phyloP scores from a whole-genome alignment of 2,888 invertebrate species.

The Caenorhabditis zanzibari region DNA sequence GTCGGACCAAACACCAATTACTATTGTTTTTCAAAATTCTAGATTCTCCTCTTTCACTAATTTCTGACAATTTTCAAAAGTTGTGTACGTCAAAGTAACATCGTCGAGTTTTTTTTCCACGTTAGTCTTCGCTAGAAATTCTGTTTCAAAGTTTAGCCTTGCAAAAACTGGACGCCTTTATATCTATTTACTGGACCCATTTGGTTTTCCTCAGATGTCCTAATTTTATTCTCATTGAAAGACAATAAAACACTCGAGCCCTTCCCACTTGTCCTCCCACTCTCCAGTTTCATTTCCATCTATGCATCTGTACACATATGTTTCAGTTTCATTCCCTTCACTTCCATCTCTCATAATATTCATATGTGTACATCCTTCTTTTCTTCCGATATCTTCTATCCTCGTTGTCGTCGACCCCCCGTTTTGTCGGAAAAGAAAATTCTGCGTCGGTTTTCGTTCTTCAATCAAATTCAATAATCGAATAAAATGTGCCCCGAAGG shows the following conservation, averaged over 20 bases:
- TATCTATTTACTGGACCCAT: not conserved
- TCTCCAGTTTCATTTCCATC: constrained; percentile 36
- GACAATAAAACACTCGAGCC: constrained; percentile 33
- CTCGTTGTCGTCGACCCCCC: not conserved
- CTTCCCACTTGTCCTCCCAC: constrained; percentile 3
- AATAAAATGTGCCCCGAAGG: constrained; percentile 59
- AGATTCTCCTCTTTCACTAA: not conserved
- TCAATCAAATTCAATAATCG: constrained; percentile 60
- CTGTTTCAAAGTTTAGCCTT: not conserved
- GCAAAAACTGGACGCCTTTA: too few relatives aligned
- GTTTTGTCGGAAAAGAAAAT: constrained; percentile 7
- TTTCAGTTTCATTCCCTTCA: constrained; percentile 31
- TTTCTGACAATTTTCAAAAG: not conserved
- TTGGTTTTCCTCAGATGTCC: not conserved
- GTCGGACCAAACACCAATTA: constrained; percentile 41
- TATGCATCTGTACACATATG: constrained; percentile 28
- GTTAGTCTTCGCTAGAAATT: not conserved
- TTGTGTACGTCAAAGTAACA: not conserved
- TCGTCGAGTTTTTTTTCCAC: not conserved
- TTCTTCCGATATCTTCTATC: constrained; percentile 3
- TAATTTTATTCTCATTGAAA: constrained; percentile 13
- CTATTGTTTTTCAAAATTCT: constrained; percentile 36
- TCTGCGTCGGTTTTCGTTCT: constrained; percentile 34
- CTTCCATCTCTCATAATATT: constrained; percentile 9
- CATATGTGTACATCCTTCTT: constrained; percentile 14